Conservation (phyloP, 1,140 invertebrate species). For the Megalonaias nervosa region DNA sequence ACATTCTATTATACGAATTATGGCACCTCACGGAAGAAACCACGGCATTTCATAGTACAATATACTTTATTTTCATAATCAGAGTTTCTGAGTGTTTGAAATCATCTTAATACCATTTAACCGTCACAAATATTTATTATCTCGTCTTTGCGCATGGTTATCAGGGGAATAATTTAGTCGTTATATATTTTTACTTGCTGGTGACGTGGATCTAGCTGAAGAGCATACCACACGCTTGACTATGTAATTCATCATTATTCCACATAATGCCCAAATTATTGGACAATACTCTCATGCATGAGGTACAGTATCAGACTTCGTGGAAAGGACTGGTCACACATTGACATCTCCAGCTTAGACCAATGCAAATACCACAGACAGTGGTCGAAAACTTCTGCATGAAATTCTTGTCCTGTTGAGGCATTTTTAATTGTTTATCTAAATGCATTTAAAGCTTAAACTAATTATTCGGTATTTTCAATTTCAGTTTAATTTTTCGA, state of each 20-base stretch:
- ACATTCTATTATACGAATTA: no score
- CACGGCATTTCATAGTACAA: not conserved
- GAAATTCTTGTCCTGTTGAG: constrained; percentile 79
- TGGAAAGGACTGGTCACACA: constrained; percentile 82
- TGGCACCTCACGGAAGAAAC: not conserved
- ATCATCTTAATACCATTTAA: not conserved
- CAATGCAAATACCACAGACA: constrained; percentile 79
- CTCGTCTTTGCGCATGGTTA: not conserved
- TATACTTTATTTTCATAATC: not conserved
- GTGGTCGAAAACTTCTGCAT: constrained; percentile 81
- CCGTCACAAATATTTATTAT: not conserved
- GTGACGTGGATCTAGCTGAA: not conserved
- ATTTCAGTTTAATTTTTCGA: no score
- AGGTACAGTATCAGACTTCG: constrained; percentile 74
- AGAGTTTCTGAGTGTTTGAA: not conserved
- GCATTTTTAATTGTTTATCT: constrained; percentile 79
- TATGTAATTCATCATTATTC: constrained; percentile 75
- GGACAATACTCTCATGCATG: constrained; percentile 37
- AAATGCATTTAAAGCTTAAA: constrained; percentile 76
- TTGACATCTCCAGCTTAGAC: constrained; percentile 78
- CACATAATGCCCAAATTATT: constrained; percentile 40
- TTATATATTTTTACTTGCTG: not conserved
- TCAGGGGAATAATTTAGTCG: not conserved
- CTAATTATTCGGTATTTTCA: no score
- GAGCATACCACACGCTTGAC: not conserved